Percentiles rank a stretch among this genome's conserved stretches.
Conservation (phyloP, 2,113 vertebrate species). For the Etheostoma spectabile region DNA sequence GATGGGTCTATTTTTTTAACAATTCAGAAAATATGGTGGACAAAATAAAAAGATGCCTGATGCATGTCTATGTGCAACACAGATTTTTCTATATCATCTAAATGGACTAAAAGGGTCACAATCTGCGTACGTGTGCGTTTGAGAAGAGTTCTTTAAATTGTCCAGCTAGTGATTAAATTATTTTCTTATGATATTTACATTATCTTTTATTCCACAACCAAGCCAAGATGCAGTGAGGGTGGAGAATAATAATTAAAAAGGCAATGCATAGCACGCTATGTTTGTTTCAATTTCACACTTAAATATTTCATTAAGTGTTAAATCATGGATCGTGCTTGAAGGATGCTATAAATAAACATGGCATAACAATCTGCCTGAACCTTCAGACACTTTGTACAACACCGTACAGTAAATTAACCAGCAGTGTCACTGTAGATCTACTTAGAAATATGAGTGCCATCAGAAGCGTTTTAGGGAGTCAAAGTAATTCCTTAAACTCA, state of each 20-base stretch:
- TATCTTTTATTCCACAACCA: background rate
- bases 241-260: conserved; percentile 10
- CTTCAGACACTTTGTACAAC: background rate
- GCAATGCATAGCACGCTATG: background rate
- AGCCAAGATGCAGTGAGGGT: background rate
- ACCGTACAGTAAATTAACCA: background rate
- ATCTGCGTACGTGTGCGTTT: background rate
- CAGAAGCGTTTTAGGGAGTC: conserved; percentile 5
- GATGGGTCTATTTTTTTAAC: background rate
- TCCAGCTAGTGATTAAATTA: background rate
- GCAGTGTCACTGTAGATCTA: background rate
- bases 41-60: background rate
- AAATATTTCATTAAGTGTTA: background rate
- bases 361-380: conserved; percentile 3
- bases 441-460: background rate
- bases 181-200: background rate
- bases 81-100: background rate
- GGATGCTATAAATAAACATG: conserved; percentile 45
- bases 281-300: conserved; percentile 4
- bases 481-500: conserved; percentile 28
- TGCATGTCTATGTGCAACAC: background rate
- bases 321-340: background rate
- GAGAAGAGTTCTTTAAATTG: background rate
- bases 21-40: background rate
- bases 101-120: conserved; percentile 9